A percentile compares a stretch with the other conserved stretches of the same genome.
Evolutionary conservation across 92 coral and sea anemone genomes (phyloP).

Genomic region (Muricea muricata): DNA sequence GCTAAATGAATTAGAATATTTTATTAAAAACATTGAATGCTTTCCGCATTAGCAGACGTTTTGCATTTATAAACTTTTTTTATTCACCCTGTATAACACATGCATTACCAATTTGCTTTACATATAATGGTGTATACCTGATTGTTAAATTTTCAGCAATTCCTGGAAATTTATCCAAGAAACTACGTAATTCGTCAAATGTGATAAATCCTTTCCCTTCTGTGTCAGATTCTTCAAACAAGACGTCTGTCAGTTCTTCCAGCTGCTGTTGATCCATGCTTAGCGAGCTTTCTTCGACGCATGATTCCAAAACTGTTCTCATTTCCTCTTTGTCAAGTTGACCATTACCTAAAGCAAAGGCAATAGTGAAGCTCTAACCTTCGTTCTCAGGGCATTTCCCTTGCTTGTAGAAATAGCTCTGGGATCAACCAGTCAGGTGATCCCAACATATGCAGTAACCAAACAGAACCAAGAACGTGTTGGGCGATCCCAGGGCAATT

Average conservation of each 20-base stretch:
- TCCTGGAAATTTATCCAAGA: conserved; percentile 36
- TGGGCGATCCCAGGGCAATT: too few relatives aligned
- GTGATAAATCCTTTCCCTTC: conserved; percentile 21
- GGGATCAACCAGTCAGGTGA: too few relatives aligned
- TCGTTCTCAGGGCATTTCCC: too few relatives aligned
- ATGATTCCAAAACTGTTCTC: conserved; percentile 32
- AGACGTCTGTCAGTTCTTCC: conserved; percentile 32
- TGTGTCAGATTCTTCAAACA: conserved; percentile 35
- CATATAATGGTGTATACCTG: conserved; percentile 17
- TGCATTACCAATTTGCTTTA: too few relatives aligned
- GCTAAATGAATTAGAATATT: too few relatives aligned
- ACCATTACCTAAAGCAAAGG: conserved; percentile 19
- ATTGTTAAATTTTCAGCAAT: conserved; percentile 33
- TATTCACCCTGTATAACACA: too few relatives aligned
- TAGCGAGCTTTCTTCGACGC: conserved; percentile 31
- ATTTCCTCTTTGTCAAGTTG: conserved; percentile 21
- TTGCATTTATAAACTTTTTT: background rate
- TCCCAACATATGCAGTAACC: too few relatives aligned
- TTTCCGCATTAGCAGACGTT: too few relatives aligned
- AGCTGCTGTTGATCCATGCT: conserved; percentile 32
- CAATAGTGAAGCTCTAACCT: too few relatives aligned
- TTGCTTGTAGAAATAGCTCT: too few relatives aligned
- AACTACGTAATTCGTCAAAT: conserved; percentile 15
- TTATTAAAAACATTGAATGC: too few relatives aligned
- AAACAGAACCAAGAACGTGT: too few relatives aligned